Evolutionary conservation across 2,888 invertebrate species (phyloP).

Genomic region (Agriotes lineatus): DNA sequence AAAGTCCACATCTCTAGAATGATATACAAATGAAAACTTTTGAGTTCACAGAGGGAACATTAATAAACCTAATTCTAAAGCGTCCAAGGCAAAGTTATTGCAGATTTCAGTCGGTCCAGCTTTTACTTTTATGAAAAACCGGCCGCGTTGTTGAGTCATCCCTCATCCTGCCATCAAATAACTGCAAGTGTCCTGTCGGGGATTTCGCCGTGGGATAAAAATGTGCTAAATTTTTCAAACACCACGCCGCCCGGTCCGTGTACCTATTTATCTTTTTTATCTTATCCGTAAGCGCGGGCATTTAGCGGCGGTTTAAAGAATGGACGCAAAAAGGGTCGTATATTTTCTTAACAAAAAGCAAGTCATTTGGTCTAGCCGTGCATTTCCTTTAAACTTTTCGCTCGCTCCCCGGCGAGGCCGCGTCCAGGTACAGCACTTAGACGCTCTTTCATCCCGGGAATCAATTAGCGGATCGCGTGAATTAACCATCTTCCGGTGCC

Average conservation of each 20-base stretch:
- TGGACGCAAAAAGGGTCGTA: constrained; percentile 30
- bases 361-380: constrained; percentile 16
- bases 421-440: too few species aligned
- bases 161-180: constrained; percentile 33
- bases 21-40: too few species aligned
- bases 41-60: too few species aligned
- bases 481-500: constrained; percentile 20
- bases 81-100: too few species aligned
- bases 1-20: too few species aligned
- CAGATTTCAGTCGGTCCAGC: too few species aligned
- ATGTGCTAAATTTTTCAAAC: constrained; percentile 34
- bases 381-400: constrained; percentile 25
- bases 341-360: constrained; percentile 36
- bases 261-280: constrained; percentile 43
- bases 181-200: constrained; percentile 25
- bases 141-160: constrained; percentile 10
- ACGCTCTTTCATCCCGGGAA: neutral
- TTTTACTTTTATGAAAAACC: neutral
- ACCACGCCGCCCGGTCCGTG: constrained; percentile 20
- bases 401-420: neutral
- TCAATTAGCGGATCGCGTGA: constrained; percentile 27
- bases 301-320: constrained; percentile 39
- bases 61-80: too few species aligned
- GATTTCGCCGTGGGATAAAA: constrained; percentile 24
- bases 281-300: constrained; percentile 39